Conservation (phyloP, 2,797 vertebrate species). For the Tolypeutes matacus region DNA sequence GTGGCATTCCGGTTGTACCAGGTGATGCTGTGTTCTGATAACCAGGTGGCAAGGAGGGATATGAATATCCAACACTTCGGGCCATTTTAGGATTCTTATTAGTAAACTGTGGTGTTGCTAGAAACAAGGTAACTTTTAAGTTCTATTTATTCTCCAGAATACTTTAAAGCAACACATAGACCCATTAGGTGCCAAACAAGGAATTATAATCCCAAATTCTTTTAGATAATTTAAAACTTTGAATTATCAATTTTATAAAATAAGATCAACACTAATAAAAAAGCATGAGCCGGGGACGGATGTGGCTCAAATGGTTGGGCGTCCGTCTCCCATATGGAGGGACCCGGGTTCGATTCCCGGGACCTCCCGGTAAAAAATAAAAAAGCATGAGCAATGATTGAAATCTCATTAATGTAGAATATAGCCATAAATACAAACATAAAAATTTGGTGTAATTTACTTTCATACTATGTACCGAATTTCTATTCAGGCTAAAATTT, state of each 20-base stretch:
- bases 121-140: conserved; percentile 80
- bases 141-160: conserved; percentile 73
- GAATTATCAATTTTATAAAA: conserved; percentile 52
- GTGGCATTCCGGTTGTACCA: conserved; percentile 87
- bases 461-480: conserved; percentile 37
- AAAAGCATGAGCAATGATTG: conserved; percentile 43
- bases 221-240: conserved; percentile 45
- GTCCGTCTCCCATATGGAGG: no score
- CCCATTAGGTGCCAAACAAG: background rate
- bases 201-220: conserved; percentile 38
- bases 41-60: conserved; percentile 94
- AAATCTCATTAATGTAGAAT: conserved; percentile 49
- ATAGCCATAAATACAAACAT: conserved; percentile 29
- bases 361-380: no score
- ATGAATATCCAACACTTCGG: conserved; percentile 91
- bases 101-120: conserved; percentile 88
- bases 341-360: no score
- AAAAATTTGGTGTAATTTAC: conserved; percentile 19
- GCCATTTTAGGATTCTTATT: conserved; percentile 89
- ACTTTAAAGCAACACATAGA: conserved; percentile 56
- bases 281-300: conserved; percentile 18
- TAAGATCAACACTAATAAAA: conserved; percentile 33
- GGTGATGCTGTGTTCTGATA: conserved; percentile 92
- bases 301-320: no score
- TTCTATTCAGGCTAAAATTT: conserved; percentile 69